Percentiles rank a stretch among this genome's conserved stretches.
Conservation (phyloP, 2,888 invertebrate species). For the Nemotelus pantherinus region DNA sequence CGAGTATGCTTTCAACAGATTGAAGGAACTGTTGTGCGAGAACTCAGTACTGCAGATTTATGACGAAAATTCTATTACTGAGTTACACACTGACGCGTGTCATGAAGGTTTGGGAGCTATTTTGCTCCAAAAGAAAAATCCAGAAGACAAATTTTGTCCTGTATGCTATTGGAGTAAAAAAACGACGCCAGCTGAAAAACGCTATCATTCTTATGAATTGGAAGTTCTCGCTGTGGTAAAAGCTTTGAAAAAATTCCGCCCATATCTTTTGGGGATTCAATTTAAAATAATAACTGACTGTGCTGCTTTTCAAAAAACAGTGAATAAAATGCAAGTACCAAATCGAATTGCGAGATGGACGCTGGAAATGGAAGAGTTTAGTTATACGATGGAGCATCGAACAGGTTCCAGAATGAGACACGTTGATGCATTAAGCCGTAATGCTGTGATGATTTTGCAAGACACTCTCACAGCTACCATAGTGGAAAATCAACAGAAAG, state of each 20-base stretch:
- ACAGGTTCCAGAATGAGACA: neutral
- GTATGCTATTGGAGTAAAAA: constrained; percentile 7
- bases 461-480: constrained; percentile 15
- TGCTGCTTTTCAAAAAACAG: constrained; percentile 49
- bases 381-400: constrained; percentile 23
- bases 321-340: constrained; percentile 50
- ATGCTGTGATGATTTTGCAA: constrained; percentile 13
- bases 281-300: constrained; percentile 51
- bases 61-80: constrained; percentile 49
- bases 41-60: constrained; percentile 50
- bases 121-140: constrained; percentile 48
- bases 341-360: constrained; percentile 52
- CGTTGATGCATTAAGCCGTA: constrained; percentile 44
- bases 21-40: constrained; percentile 18
- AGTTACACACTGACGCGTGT: constrained; percentile 52
- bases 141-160: neutral
- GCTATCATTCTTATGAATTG: constrained; percentile 52
- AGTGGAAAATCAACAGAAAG: constrained; percentile 16
- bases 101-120: constrained; percentile 52
- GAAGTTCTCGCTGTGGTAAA: constrained; percentile 45
- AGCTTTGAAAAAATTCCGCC: constrained; percentile 40
- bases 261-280: constrained; percentile 48
- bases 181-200: neutral
- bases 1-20: constrained; percentile 49
- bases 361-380: too few species aligned